These are phyloP conservation scores for Elegia similella DNA, from an alignment of 2,888 invertebrate genomes.

Conservation along the genomic window DNA sequence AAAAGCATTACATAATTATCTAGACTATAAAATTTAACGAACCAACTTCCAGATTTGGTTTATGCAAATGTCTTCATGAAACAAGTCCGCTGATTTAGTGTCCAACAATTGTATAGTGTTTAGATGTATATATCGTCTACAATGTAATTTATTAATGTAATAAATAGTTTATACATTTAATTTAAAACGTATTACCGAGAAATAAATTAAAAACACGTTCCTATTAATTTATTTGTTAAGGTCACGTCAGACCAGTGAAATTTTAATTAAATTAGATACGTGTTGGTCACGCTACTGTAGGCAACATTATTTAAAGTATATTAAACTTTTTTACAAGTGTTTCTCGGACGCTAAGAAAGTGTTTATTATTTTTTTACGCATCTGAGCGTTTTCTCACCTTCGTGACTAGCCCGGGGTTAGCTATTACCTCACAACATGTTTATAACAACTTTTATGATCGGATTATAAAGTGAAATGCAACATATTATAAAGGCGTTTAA, in stretches of 20 bases:
- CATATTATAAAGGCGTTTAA: no score
- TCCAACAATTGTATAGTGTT: not conserved
- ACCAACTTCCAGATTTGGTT: not conserved
- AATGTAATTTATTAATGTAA: not conserved
- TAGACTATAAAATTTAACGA: not conserved
- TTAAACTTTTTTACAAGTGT: not conserved
- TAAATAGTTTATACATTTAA: slow-evolving; percentile 18
- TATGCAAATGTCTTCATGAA: not conserved
- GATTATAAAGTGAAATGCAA: not conserved
- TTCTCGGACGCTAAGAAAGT: not conserved
- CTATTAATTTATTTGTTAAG: not conserved
- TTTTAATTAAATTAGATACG: slow-evolving; percentile 12
- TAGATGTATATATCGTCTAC: not conserved
- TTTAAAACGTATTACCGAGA: slow-evolving; percentile 7
- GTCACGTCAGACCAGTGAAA: slow-evolving; percentile 3
- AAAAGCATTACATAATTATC: no score
- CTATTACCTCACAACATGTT: not conserved
- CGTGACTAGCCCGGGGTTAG: no score
- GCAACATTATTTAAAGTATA: not conserved
- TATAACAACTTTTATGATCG: not conserved
- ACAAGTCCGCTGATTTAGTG: not conserved
- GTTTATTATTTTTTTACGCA: not conserved
- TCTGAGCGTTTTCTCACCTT: no score
- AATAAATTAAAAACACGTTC: slow-evolving; percentile 7
- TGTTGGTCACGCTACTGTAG: slow-evolving; percentile 3